phyloP scores from a whole-genome alignment of 1,140 invertebrate genomes.

The Aphelenchoides fujianensis region DNA sequence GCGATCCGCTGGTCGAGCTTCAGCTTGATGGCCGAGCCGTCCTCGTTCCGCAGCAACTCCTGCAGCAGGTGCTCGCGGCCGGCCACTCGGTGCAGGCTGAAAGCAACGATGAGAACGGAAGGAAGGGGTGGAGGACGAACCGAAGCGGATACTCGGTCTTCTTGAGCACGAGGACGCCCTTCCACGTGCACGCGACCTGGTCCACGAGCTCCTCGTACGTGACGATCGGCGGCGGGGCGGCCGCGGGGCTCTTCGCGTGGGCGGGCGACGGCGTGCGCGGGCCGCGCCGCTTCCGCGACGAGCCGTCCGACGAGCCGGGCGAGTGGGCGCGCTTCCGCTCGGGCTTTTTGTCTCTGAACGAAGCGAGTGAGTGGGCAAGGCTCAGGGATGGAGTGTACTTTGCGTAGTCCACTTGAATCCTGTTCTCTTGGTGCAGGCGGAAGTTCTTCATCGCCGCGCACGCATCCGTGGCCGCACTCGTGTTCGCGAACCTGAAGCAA shows the following conservation, averaged over 20 bases:
- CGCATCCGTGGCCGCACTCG: conserved; percentile 43
- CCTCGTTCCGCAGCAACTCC: conserved; percentile 41
- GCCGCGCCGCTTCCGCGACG: conserved; percentile 9
- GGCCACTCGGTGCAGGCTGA: conserved; percentile 42
- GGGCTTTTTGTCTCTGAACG: conserved; percentile 1
- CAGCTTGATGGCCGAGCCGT: conserved; percentile 30
- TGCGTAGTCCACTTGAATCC: conserved; percentile 53
- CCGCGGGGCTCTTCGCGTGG: conserved; percentile 24
- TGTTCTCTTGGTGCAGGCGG: conserved; percentile 34
- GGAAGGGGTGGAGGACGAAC: conserved; percentile 11
- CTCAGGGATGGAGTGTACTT: conserved; percentile 32
- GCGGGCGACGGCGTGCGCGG: conserved; percentile 40
- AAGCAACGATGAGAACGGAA: conserved; percentile 2
- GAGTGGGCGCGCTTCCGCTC: background rate
- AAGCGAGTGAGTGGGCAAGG: conserved; percentile 9
- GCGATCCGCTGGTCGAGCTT: conserved; percentile 43
- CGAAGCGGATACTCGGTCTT: conserved; percentile 44
- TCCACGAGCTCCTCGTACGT: conserved; percentile 37
- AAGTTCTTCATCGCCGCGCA: conserved; percentile 45
- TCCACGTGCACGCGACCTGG: conserved; percentile 41
- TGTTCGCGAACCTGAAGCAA: conserved; percentile 42
- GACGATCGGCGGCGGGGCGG: conserved; percentile 20
- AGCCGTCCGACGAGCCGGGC: background rate
- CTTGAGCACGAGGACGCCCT: conserved; percentile 42
- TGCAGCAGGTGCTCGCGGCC: conserved; percentile 47